Base-by-base conservation (phyloP, 1,140 invertebrate genomes). In the Coenobita brevimanus region DNA sequence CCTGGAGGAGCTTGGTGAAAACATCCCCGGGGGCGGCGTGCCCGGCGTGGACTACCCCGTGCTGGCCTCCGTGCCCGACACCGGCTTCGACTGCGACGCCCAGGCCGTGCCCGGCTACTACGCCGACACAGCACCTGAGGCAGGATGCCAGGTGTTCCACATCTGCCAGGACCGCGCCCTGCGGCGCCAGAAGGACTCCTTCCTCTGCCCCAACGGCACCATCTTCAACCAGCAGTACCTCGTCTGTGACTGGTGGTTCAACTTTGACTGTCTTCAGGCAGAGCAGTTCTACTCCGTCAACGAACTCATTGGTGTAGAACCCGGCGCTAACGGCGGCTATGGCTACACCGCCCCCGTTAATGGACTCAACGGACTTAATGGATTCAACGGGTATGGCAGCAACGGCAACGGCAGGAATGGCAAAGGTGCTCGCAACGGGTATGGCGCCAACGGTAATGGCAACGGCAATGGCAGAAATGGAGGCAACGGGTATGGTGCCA, bases 191-290 rank as follows among this genome's bases (percentile, higher is more conserved):
- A 21, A 80, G 54, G 78, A 80, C 78, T 80, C 78, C 27, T 80
- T 80, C 78, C 78, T 80, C 24, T 80, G 78, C 33, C 78, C 78
- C 78, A 80, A 80, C 54, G 78, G 78, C 62, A 80, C 78, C 50
- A 80, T 80, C 54, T 80, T 80, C 54, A 80, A 80, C 78, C 78
- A 80, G 54, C 78, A 80, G 78, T 80, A 80, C 78, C 78, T 80
- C 24, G 78, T 80, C 33, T 80, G 78, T 36, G 78, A 80, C 54
- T 80, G 78, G 78, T 80, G 78, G 78, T 80, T 60, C 78, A 80
- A 80, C 78, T 46, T 80, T n/a, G 78, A 82, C 81, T 82, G 81
- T 50, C 30, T 27, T 73, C 10, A 69, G 17, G 81, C 81, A 46
- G 62, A 82, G 21, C n/a, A 30, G 38, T 82, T 82, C 67, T 82